Conservation (phyloP, 2,797 vertebrate genomes). For the Rhinella marina region DNA sequence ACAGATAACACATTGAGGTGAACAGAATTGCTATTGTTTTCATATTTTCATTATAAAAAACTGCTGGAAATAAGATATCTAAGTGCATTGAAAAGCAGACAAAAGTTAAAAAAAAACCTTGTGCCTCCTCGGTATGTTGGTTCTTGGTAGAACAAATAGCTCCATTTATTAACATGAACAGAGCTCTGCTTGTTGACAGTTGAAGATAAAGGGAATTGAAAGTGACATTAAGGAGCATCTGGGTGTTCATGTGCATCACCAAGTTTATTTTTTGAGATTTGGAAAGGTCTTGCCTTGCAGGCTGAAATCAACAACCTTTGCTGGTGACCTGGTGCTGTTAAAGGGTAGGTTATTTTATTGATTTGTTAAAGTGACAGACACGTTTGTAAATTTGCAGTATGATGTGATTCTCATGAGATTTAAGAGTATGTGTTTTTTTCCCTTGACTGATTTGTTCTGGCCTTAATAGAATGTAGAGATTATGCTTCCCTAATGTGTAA, state of each 20-base stretch:
- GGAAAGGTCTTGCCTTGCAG: slow-evolving; percentile 72
- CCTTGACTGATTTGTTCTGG: slow-evolving; percentile 65
- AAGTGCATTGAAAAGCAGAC: background rate
- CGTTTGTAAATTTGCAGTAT: slow-evolving; percentile 72
- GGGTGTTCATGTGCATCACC: slow-evolving; percentile 73
- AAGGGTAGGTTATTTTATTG: slow-evolving; percentile 70
- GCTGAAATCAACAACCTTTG: slow-evolving; percentile 66
- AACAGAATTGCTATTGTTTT: background rate
- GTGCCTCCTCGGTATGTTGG: slow-evolving; percentile 67
- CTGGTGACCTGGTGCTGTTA: slow-evolving; percentile 68
- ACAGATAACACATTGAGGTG: background rate
- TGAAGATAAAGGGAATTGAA: slow-evolving; percentile 78
- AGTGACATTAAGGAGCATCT: slow-evolving; percentile 73
- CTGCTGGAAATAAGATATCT: background rate
- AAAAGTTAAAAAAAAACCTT: background rate
- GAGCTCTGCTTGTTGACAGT: slow-evolving; percentile 75
- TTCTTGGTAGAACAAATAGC: slow-evolving; percentile 73
- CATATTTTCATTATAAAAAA: background rate
- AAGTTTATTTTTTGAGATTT: slow-evolving; percentile 72
- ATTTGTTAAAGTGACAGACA: slow-evolving; percentile 78
- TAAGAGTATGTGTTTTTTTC: slow-evolving; percentile 60
- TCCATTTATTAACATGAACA: slow-evolving; percentile 75
- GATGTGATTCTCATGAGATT: slow-evolving; percentile 68
- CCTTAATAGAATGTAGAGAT: slow-evolving; percentile 62
- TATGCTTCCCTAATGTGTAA: slow-evolving; percentile 10